Evolutionary conservation across 2,888 invertebrate species (phyloP), one percentile per base, ranked within the genome.

Genomic region (Dolichopus griseipennis): DNA sequence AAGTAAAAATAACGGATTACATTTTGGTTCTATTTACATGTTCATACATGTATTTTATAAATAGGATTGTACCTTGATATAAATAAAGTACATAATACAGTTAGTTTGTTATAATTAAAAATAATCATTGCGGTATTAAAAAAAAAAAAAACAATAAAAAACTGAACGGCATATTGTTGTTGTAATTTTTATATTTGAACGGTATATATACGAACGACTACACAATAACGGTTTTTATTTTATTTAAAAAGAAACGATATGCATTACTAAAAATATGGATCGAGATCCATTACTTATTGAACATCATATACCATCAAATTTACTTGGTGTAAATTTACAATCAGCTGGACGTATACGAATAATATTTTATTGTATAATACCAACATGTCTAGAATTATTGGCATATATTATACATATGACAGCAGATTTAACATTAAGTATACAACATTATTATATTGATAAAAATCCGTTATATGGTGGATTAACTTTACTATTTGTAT

Each of bases 381-480:
- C 89, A 65, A 80, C 84, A 5, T 71, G 85, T n/a, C 74, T 85
- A 52, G 86, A 87, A 15, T 84, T 88, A 64, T 71, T 87, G 1
- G 78, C 90, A 37, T 92, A 89, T 73, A 82, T 90, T 52, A 81
- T 87, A 5, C 83, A 91, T 67, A 86, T 90, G 61, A 85, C 88
- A 21, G 85, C 85, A 63, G 92, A 92, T 76, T 77, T 88, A 41
- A 86, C 87, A 0, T 83, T 91, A 2, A 84, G 88, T 66, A 83
- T 84, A 70, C 86, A 88, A 76, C 88, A 90, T 75, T 27, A 27
- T 27, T 86, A 86, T 72, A 81, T 81, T 21, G 85, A 86, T 73
- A 83, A 83, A 6, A 85, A 89, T 76, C 80, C 84, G 20, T 78
- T 81, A 69, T 84, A 83, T 76, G 85, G 81, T 2, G 77, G 79